Evolutionary conservation across 1,140 invertebrate species (phyloP).

Genomic region (Pararge aegeria): DNA sequence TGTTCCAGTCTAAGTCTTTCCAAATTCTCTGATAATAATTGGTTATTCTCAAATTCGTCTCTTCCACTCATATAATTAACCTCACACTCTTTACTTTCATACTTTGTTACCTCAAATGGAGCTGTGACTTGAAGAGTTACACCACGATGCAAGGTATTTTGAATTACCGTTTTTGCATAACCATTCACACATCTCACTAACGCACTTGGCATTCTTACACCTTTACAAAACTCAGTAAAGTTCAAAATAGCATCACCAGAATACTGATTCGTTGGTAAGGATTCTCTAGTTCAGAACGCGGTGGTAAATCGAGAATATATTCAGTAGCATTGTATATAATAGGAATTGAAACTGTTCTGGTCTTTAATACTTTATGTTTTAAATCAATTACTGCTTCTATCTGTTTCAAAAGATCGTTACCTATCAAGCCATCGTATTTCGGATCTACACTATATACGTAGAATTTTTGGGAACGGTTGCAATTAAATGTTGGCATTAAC

Average conservation of each 20-base stretch:
- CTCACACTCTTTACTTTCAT: not conserved
- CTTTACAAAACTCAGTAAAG: not conserved
- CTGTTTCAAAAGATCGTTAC: constrained; percentile 33
- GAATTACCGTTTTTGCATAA: not conserved
- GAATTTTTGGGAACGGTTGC: not conserved
- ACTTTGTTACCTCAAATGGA: not conserved
- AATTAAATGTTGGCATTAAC: constrained; percentile 24
- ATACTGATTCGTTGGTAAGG: constrained; percentile 10
- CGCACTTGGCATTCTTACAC: not conserved
- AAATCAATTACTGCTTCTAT: constrained; percentile 32
- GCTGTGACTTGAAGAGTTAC: not conserved
- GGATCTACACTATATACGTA: not conserved
- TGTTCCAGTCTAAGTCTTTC: not conserved
- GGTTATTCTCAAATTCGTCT: not conserved
- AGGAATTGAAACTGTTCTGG: constrained; percentile 28
- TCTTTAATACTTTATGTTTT: constrained; percentile 24
- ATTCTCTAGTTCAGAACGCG: constrained; percentile 19
- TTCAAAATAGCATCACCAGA: constrained; percentile 15
- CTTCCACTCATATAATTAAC: not conserved
- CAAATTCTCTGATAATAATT: constrained; percentile 7
- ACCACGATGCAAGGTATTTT: not conserved
- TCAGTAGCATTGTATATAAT: constrained; percentile 27
- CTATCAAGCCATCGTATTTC: constrained; percentile 38
- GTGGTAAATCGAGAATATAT: constrained; percentile 6
- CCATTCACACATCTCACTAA: not conserved